phyloP scores from a whole-genome alignment of 2,113 vertebrate species.

The Andinoacara biseriatus region DNA sequence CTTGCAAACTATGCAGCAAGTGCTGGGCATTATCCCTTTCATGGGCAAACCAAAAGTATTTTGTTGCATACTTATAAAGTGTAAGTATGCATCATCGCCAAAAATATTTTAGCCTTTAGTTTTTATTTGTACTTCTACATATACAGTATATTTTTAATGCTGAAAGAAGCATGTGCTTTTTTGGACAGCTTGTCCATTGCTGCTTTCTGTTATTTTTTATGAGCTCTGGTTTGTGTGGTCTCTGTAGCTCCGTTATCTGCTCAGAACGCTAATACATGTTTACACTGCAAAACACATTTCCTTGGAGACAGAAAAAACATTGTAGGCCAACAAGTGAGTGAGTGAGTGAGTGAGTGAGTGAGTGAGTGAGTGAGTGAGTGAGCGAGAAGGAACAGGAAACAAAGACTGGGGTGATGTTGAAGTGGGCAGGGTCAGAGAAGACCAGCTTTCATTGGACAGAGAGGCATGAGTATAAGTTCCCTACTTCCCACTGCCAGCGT shows the following conservation, averaged over 20 bases:
- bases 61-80: constrained; percentile 1
- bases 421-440: constrained; percentile 68
- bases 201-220: constrained; percentile 14
- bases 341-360: constrained; percentile 30
- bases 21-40: constrained; percentile 51
- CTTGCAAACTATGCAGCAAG: constrained; percentile 51
- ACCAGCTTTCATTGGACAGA: constrained; percentile 39
- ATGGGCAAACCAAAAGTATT: constrained; percentile 66
- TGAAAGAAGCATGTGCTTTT: neutral
- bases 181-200: neutral
- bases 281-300: constrained; percentile 24
- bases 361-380: constrained; percentile 28
- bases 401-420: constrained; percentile 50
- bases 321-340: constrained; percentile 15
- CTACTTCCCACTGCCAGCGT: constrained; percentile 38
- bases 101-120: neutral
- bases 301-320: constrained; percentile 52
- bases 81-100: neutral
- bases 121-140: constrained; percentile 6
- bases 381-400: constrained; percentile 50
- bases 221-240: neutral
- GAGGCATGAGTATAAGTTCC: constrained; percentile 73
- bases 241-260: neutral
- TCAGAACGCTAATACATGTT: constrained; percentile 5
- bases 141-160: neutral